Evolutionary conservation across 2,113 vertebrate species (phyloP), one percentile per base, ranked within the genome.

Genomic region (Poeciliopsis retropinna): DNA sequence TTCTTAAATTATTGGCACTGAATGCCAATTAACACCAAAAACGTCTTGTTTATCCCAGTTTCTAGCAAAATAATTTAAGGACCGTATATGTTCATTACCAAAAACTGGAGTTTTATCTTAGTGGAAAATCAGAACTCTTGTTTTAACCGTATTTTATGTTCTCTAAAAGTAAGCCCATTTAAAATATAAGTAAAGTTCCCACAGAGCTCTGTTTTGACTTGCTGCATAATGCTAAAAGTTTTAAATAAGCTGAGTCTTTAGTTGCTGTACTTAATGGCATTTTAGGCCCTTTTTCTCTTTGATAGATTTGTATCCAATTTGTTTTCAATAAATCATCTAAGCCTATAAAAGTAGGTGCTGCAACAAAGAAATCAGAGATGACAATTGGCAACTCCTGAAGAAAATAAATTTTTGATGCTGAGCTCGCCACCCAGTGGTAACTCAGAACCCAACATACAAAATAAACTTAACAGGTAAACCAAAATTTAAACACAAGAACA

Each of bases 201-300:
- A 19, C 1, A 51, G 76, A 2, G 4, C 76, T 60, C 22, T 37
- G 29, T 60, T 39, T 87, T 73, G 9, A 64, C 69, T 39, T 69
- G 31, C 27, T 76, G 10, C 57, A 9, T 57, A 75, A 27, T 67
- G 51, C 8, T 57, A 88, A 86, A 83, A 86, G 22, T 15, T 84
- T 84, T 85, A 12, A 76, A 70, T 65, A 31, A 13, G 22, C 3
- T 7, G 13, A 14, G 28, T 15, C 6, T 67, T 39, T 60, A 31
- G 67, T 29, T 67, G 41, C 41, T 19, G 5, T 14, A 3, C 10
- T 44, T 61, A 65, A 29, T 71, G 11, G 0, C 0, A 31, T 31
- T n/a, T 34, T 60, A 63, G 32, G 28, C 14, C 44, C 12, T 5
- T 11, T 5, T 30, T 74, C n/a, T 27, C 8, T 65, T 34, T 1